Base-by-base conservation (phyloP, 2,797 vertebrate genomes). In the Oreortyx pictus region DNA sequence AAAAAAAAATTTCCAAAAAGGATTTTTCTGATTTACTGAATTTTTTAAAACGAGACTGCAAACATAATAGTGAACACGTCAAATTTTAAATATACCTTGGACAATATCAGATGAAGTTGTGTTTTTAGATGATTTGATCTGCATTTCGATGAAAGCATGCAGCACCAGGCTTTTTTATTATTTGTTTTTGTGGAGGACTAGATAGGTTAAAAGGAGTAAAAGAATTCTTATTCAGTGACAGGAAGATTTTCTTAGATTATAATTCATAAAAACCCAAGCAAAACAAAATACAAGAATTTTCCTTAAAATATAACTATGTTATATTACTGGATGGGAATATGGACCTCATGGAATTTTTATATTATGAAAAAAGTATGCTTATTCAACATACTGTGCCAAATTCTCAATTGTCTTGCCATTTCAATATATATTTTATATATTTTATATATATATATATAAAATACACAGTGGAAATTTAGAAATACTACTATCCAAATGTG, bases 331-430 rank as follows among this genome's bases (percentile, higher is more conserved):
- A 23, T 7, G 10, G 46, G 33, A 64, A 59, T 88, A 46, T 11
- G 33, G 11, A 50, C 23, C 65, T 90, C 66, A 70, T 19, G 39
- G 64, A 86, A 66, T 59, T 94, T 72, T 72, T 94, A 80, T 61
- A 84, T 93, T 94, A 90, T 93, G 90, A 94, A 92, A 86, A 97
- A 67, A 67, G 82, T 97, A 43, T 76, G 47, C 70, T 88, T 78
- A 52, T 80, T 67, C 46, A 74, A 61, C 9, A 77, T 11, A n/a
- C 7, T 14, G 54, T 62, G 37, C 19, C 52, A 68, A 68, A 11
- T 37, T 54, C 25, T 77, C 8, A 0, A 29, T 65, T 91, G 64
- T 31, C 81, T 64, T 80, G 4, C 9, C 16, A 8, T 67, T 88
- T 73, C 50, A 33, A 33, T 27, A 41, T 37, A 37, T 37, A 37